Percentiles rank a stretch among this genome's conserved stretches.
phyloP scores from a whole-genome alignment of 1,140 invertebrate genomes.

The Zaprionus tsacasi region DNA sequence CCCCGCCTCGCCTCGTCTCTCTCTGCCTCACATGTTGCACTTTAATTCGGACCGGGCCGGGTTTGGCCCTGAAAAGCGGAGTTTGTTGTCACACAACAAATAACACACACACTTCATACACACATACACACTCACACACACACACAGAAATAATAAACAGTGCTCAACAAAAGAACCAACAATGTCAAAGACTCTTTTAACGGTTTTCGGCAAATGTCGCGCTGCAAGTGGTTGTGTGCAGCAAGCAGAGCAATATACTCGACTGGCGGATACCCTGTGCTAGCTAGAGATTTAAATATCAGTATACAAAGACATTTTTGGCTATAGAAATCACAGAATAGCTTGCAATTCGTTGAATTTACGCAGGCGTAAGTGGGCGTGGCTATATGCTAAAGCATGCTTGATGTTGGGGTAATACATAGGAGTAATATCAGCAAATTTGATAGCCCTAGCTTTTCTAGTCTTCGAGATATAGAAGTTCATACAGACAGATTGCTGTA shows the following conservation, averaged over 20 bases:
- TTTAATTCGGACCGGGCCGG: conserved; percentile 36
- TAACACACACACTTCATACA: conserved; percentile 54
- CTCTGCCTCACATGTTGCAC: conserved; percentile 25
- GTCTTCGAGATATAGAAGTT: no score
- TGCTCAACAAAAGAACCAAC: conserved; percentile 14
- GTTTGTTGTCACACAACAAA: conserved; percentile 48
- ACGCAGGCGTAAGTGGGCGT: no score
- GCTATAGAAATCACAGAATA: no score
- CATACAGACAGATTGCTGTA: no score
- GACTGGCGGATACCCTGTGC: neutral
- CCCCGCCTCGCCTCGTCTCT: neutral
- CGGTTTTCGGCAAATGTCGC: conserved; percentile 16
- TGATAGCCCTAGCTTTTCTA: no score
- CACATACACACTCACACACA: neutral
- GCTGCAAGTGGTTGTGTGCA: conserved; percentile 5
- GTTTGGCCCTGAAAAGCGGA: conserved; percentile 43
- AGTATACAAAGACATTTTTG: no score
- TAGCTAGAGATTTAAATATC: no score
- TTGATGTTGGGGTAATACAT: no score
- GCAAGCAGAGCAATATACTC: neutral
- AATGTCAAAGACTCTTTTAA: conserved; percentile 32
- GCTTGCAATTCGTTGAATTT: no score
- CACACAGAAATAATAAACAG: conserved; percentile 15
- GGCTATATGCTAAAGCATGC: no score
- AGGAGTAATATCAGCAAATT: no score